phyloP scores from a whole-genome alignment of 2,113 vertebrate genomes.

The Charina bottae region DNA sequence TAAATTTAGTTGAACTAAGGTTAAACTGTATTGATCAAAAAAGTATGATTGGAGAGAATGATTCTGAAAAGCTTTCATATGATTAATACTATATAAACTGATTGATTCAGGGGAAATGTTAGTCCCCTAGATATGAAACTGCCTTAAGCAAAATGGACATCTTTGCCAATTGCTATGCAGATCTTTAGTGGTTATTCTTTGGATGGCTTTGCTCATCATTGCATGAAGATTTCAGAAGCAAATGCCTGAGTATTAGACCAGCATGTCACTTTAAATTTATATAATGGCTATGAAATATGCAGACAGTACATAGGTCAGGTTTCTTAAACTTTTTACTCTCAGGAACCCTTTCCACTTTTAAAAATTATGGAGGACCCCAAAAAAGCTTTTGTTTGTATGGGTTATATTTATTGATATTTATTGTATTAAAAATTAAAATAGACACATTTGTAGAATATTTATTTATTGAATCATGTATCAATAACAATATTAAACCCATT shows the following conservation, averaged over 20 bases:
- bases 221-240: slow-evolving; percentile 12
- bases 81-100: slow-evolving; percentile 60
- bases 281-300: background rate
- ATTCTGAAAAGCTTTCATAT: slow-evolving; percentile 55
- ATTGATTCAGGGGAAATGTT: slow-evolving; percentile 38
- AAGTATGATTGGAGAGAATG: slow-evolving; percentile 51
- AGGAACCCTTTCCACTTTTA: no score
- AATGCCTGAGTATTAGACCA: slow-evolving; percentile 8
- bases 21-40: slow-evolving; percentile 65
- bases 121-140: slow-evolving; percentile 44
- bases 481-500: no score
- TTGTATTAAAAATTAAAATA: no score
- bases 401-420: no score
- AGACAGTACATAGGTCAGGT: background rate
- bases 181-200: slow-evolving; percentile 58
- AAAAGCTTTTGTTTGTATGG: no score
- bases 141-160: slow-evolving; percentile 42
- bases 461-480: no score
- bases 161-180: slow-evolving; percentile 54
- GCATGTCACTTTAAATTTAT: slow-evolving; percentile 36
- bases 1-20: slow-evolving; percentile 65
- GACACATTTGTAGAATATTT: no score
- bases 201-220: slow-evolving; percentile 39
- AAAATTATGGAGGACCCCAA: no score
- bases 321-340: no score